Percentiles rank a stretch among this genome's conserved stretches.
These are phyloP conservation scores for Halesus radiatus DNA, from an alignment of 1,140 invertebrate species.

Conservation along the genomic window DNA sequence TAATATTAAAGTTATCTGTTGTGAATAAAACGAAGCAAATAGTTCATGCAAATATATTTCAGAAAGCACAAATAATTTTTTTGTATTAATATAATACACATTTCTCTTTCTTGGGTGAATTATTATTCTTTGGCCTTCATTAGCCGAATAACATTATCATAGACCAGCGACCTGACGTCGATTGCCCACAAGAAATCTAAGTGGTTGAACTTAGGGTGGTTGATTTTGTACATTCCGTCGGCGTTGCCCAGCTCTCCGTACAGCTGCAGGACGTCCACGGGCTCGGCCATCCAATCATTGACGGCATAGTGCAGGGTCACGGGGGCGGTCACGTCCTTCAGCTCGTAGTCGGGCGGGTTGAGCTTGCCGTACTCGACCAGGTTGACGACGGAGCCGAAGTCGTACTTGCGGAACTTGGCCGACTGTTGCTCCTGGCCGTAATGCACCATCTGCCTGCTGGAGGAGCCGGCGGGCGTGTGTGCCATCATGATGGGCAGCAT, in stretches of 20 bases:
- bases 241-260: constrained; percentile 68
- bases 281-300: constrained; percentile 77
- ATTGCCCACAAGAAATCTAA: constrained; percentile 78
- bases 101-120: too few relatives aligned
- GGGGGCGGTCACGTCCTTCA: constrained; percentile 75
- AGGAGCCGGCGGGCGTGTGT: constrained; percentile 88
- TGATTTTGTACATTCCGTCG: constrained; percentile 72
- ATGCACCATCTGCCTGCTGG: constrained; percentile 83
- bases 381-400: constrained; percentile 74
- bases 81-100: too few relatives aligned
- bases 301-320: constrained; percentile 77
- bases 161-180: constrained; percentile 73
- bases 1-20: too few relatives aligned
- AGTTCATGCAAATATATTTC: too few relatives aligned
- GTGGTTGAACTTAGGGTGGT: constrained; percentile 74
- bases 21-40: too few relatives aligned
- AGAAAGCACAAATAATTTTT: too few relatives aligned
- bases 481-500: constrained; percentile 81
- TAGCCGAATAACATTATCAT: constrained; percentile 72
- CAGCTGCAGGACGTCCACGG: constrained; percentile 64
- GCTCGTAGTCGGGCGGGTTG: constrained; percentile 68
- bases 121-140: constrained; percentile 60
- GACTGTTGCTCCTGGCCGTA: constrained; percentile 79
- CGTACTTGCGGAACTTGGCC: constrained; percentile 75
- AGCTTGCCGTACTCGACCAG: constrained; percentile 66